A percentile compares a stretch with the other conserved stretches of the same genome.
Evolutionary conservation across 2,888 invertebrate genomes (phyloP).

Genomic region (Cyaniris semiargus): DNA sequence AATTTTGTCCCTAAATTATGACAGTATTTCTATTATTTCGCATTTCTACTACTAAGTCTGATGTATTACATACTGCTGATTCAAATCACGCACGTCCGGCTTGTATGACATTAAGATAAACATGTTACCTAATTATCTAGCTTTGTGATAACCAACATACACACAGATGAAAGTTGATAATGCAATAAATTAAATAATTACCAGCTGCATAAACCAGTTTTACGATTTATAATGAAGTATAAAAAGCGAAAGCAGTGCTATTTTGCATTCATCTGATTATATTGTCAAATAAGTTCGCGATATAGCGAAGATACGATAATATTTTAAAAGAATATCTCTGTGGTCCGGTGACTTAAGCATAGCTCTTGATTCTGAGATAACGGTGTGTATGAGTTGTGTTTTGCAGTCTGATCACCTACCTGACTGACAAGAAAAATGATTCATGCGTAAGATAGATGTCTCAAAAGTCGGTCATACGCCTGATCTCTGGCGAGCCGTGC

Average conservation of each 20-base stretch:
- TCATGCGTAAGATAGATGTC: no score
- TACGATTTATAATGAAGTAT: background rate
- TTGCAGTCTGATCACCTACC: no score
- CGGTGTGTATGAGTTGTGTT: no score
- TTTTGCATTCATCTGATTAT: background rate
- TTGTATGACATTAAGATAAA: background rate
- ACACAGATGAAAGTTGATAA: constrained; percentile 9
- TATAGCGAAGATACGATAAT: background rate
- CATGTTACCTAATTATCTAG: background rate
- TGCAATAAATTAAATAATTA: constrained; percentile 4
- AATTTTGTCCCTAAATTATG: no score
- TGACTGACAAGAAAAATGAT: no score
- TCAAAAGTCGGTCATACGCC: no score
- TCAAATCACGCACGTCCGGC: background rate
- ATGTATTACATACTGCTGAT: background rate
- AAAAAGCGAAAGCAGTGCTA: background rate
- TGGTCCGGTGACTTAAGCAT: no score
- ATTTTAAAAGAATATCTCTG: no score
- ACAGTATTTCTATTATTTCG: no score
- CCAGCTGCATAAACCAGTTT: background rate
- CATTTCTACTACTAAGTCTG: no score
- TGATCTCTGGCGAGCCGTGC: no score
- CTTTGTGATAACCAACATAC: background rate
- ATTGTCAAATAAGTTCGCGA: background rate
- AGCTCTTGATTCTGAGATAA: no score